Evolutionary conservation across 2,113 vertebrate species (phyloP), one percentile per base, ranked within the genome.

Genomic region (Eolophus roseicapilla): DNA sequence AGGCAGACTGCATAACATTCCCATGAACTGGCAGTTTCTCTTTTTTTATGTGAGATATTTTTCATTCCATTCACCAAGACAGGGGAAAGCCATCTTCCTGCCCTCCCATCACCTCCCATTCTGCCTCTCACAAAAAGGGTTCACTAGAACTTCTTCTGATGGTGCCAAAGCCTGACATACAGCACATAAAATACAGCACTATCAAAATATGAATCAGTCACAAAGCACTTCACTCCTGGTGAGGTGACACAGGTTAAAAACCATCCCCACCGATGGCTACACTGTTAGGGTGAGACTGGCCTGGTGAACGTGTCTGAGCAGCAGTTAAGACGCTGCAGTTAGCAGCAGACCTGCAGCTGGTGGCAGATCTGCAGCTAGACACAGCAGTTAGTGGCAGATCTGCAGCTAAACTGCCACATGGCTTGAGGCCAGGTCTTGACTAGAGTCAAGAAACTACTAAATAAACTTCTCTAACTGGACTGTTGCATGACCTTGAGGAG

Each of bases 281-380:
- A 23, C n/a, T 10, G 9, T 59, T 59, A 35, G 23, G 39, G 47
- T 28, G 37, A 46, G 10, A 3, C 0, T 1, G 31, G 17, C 49
- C 64, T 7, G 27, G 18, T 19, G 74, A 20, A 6, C 3, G 11
- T 13, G 33, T 24, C 80, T 41, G n/a, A 62, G 2, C 27, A 27
- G 69, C 39, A 2, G 17, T 4, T 9, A 6, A 5, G 33, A 55
- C 76, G 33, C 35, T 3, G 1, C 41, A 41, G 0, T 7, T 17
- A 18, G 9, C 5, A 47, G 50, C 15, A 63, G 37, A 6, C 4
- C n/a, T 16, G 46, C 5, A 17, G 35, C 71, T 77, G 13, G 9
- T 7, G 50, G 46, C 15, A 63, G 37, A 5, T 4, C n/a, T 16
- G 46, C 5, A 17, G 35, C 71, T 77, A 14, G 41, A 41, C 41